Conservation (phyloP, 2,113 vertebrate genomes). For the Lampris megalopsis region DNA sequence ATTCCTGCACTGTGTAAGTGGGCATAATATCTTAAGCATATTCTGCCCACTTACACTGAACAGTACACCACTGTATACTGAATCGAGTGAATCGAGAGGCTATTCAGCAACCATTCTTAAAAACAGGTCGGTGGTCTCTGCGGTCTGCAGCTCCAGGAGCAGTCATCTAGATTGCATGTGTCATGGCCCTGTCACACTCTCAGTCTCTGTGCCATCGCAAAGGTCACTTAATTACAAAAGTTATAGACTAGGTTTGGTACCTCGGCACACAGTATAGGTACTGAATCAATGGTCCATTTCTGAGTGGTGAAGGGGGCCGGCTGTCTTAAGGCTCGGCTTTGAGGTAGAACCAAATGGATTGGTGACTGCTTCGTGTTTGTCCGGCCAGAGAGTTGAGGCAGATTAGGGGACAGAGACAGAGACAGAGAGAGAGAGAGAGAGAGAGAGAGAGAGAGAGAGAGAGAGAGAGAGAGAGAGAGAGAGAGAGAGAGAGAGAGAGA, state of each 20-base stretch:
- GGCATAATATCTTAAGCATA: slow-evolving; percentile 1
- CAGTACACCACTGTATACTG: slow-evolving; percentile 9
- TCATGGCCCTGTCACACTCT: slow-evolving; percentile 33
- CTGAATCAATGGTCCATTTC: slow-evolving; percentile 7
- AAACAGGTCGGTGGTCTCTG: slow-evolving; percentile 13
- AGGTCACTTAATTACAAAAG: slow-evolving; percentile 44
- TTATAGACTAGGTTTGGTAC: slow-evolving; percentile 14
- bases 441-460: neutral
- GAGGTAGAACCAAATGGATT: slow-evolving; percentile 1
- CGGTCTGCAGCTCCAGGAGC: slow-evolving; percentile 38
- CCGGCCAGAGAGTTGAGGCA: slow-evolving; percentile 31
- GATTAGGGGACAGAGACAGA: neutral
- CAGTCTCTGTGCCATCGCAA: slow-evolving; percentile 19
- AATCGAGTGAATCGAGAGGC: slow-evolving; percentile 26
- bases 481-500: neutral
- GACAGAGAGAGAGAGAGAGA: neutral
- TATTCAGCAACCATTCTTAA: slow-evolving; percentile 26
- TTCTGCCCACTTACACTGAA: slow-evolving; percentile 18
- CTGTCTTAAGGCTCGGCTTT: slow-evolving; percentile 20
- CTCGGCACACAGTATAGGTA: slow-evolving; percentile 13
- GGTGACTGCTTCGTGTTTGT: slow-evolving; percentile 21
- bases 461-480: neutral
- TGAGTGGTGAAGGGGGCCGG: slow-evolving; percentile 9
- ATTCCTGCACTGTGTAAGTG: neutral
- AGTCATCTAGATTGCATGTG: slow-evolving; percentile 37